phyloP scores from a whole-genome alignment of 2,888 invertebrate species.

The Drosophila neonasuta region DNA sequence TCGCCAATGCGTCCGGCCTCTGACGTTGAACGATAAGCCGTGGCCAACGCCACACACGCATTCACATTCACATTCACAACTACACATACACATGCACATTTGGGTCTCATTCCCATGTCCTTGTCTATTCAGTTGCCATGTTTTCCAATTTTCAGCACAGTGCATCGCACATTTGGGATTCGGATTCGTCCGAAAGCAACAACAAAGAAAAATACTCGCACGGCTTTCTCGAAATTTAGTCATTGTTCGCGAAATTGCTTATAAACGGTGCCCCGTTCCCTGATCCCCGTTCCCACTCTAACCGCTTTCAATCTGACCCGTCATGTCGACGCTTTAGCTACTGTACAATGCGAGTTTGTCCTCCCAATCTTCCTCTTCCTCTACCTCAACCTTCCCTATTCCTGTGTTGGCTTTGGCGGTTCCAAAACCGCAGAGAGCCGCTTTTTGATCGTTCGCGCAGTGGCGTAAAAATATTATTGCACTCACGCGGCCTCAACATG shows the following conservation, averaged over 20 bases:
- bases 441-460: slow-evolving; percentile 53
- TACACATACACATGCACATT: slow-evolving; percentile 20
- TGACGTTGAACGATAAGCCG: slow-evolving; percentile 67
- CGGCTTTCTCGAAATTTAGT: slow-evolving; percentile 70
- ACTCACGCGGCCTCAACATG: slow-evolving; percentile 45
- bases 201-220: slow-evolving; percentile 65
- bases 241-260: slow-evolving; percentile 79
- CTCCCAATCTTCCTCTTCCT: not conserved
- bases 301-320: slow-evolving; percentile 62
- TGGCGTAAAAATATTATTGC: slow-evolving; percentile 66
- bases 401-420: slow-evolving; percentile 46
- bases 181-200: slow-evolving; percentile 43
- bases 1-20: slow-evolving; percentile 55
- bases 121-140: slow-evolving; percentile 60
- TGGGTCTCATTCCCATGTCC: slow-evolving; percentile 16
- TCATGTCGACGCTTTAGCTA: slow-evolving; percentile 52
- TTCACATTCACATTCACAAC: slow-evolving; percentile 24
- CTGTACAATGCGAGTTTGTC: slow-evolving; percentile 18
- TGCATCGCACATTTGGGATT: slow-evolving; percentile 64
- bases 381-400: not conserved
- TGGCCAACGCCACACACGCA: slow-evolving; percentile 31
- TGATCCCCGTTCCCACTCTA: slow-evolving; percentile 7
- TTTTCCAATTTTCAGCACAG: slow-evolving; percentile 70
- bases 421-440: slow-evolving; percentile 53
- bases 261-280: slow-evolving; percentile 51